Evolutionary conservation across 2,113 vertebrate genomes (phyloP).

Genomic region (Laticauda colubrina): DNA sequence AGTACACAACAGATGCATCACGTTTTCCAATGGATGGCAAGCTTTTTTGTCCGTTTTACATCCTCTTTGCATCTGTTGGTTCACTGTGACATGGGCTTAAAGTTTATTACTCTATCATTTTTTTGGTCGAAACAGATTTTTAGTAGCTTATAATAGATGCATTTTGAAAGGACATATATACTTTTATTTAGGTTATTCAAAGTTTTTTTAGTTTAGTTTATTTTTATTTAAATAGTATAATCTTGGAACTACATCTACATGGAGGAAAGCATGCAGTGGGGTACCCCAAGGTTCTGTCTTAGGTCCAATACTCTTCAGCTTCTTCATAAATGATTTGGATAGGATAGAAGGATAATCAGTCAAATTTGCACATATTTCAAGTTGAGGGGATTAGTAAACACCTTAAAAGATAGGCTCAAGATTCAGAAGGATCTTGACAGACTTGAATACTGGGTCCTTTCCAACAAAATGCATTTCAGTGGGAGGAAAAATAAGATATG

Average conservation of each 20-base stretch:
- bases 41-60: too few relatives aligned
- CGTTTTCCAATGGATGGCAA: too few relatives aligned
- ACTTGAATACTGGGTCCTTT: background rate
- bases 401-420: background rate
- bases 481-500: background rate
- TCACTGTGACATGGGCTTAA: background rate
- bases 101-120: background rate
- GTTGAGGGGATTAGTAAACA: background rate
- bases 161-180: background rate
- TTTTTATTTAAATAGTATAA: background rate
- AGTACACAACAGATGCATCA: too few relatives aligned
- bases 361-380: background rate
- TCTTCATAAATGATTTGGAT: background rate
- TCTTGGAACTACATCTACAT: background rate
- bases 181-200: background rate
- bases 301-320: background rate
- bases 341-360: background rate
- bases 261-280: background rate
- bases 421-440: background rate
- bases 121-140: background rate
- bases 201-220: background rate
- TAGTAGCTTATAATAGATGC: background rate
- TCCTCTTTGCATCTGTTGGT: too few relatives aligned
- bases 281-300: background rate
- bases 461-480: background rate